Conservation (phyloP, 1,140 invertebrate species). For the Diabrotica undecimpunctata region DNA sequence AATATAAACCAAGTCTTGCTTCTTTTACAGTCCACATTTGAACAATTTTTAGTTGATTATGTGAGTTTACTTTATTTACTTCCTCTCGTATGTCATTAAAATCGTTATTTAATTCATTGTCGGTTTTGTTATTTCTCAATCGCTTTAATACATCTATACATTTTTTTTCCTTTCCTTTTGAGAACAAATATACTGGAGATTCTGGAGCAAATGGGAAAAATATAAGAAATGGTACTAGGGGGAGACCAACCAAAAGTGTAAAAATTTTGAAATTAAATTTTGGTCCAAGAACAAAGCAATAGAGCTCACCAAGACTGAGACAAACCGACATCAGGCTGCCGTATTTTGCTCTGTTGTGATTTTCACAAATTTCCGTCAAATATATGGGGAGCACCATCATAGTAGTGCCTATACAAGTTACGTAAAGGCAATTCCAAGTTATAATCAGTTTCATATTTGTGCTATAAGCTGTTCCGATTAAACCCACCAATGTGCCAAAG, state of each 20-base stretch:
- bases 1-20: neutral
- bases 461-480: neutral
- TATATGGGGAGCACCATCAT: neutral
- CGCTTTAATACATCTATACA: neutral
- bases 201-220: neutral
- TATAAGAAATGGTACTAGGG: neutral
- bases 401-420: neutral
- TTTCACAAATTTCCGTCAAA: neutral
- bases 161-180: neutral
- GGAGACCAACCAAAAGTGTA: neutral
- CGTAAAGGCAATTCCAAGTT: neutral
- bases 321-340: neutral
- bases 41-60: neutral
- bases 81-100: neutral
- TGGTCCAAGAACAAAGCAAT: neutral
- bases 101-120: neutral
- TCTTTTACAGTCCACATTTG: neutral
- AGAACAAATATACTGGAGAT: neutral
- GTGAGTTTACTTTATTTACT: neutral
- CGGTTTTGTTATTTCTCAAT: neutral
- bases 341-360: neutral
- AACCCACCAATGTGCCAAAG: neutral
- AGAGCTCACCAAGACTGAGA: neutral
- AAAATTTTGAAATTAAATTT: neutral
- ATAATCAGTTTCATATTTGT: neutral